Evolutionary conservation across 2,113 vertebrate species (phyloP), one percentile per base, ranked within the genome.

Genomic region (Cyanoliseus patagonus): DNA sequence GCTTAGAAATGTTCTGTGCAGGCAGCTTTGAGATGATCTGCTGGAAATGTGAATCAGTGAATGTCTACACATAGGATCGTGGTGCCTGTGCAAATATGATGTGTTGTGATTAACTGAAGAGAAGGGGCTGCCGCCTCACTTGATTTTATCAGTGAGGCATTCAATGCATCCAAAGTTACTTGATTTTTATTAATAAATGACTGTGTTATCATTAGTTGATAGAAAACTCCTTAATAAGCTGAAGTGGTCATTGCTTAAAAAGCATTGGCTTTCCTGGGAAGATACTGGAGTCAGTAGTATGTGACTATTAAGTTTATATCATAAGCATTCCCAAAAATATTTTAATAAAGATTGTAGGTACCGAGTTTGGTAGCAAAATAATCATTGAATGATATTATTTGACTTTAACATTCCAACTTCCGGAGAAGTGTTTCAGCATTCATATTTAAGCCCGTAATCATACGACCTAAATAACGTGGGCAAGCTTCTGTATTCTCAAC

Each of bases 41-140:
- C 79, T 91, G 68, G 72, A 66, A 66, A 44, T 41, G 30, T 47
- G 46, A 49, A 24, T 57, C 19, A 30, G 31, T 53, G 52, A 67
- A 35, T 5, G 10, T 18, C 25, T 1, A 46, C 4, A 9, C 0
- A 2, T 13, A 30, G 52, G 67, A 33, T 74, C 24, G 4, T 2
- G n/a, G 39, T 62, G 33, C 41, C 41, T 66, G 27, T 91, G 69
- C 31, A 57, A 62, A 52, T n/a, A 57, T 5, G 24, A 13, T 39
- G 6, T 52, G 39, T 11, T 69, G 30, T 53, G 41, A 44, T 20
- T 47, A n/a, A 18, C 1, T 73, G 72, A 61, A 41, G 52, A 75
- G 53, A 53, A 64, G 17, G 25, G 24, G 5, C 47, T 0, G 1
- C 33, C 37, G 19, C 52, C 39, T 49, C 9, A 30, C 13, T 55